Percentiles rank a stretch among this genome's conserved stretches.
These are phyloP conservation scores for Machaerirhynchus nigripectus DNA, from an alignment of 2,113 vertebrate genomes.

Conservation along the genomic window DNA sequence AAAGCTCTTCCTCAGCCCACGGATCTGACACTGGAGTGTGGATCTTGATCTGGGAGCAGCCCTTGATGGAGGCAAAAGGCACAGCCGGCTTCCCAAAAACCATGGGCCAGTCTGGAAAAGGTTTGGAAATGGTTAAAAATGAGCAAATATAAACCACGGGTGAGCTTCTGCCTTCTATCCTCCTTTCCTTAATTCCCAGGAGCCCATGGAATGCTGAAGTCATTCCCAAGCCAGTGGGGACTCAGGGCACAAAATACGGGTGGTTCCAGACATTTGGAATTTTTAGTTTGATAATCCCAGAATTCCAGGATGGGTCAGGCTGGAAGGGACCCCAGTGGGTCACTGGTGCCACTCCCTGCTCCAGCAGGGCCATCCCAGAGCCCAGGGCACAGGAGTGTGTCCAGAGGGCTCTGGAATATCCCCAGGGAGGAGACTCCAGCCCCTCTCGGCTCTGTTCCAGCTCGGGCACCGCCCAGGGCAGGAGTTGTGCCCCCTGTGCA, in stretches of 20 bases:
- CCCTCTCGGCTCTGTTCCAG: background rate
- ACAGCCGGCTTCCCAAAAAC: no score
- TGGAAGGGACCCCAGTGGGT: background rate
- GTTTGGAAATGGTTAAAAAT: background rate
- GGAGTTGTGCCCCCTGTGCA: background rate
- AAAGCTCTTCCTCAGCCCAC: accelerated
- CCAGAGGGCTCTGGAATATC: background rate
- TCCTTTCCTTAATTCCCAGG: background rate
- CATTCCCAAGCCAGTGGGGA: background rate
- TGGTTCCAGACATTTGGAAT: background rate
- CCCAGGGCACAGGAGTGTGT: background rate
- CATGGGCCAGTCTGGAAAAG: background rate
- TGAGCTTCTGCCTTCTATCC: background rate
- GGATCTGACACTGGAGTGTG: accelerated
- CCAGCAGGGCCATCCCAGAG: background rate
- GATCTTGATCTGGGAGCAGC: background rate
- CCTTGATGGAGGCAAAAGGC: background rate
- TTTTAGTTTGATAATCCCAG: no score
- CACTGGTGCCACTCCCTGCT: background rate
- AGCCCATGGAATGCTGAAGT: accelerated
- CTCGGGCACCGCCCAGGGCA: background rate
- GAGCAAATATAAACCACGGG: accelerated
- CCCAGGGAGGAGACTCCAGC: background rate
- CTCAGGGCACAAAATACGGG: accelerated
- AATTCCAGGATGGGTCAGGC: background rate